Evolutionary conservation across 2,888 invertebrate genomes (phyloP).

Genomic region (Lottia gigantea): DNA sequence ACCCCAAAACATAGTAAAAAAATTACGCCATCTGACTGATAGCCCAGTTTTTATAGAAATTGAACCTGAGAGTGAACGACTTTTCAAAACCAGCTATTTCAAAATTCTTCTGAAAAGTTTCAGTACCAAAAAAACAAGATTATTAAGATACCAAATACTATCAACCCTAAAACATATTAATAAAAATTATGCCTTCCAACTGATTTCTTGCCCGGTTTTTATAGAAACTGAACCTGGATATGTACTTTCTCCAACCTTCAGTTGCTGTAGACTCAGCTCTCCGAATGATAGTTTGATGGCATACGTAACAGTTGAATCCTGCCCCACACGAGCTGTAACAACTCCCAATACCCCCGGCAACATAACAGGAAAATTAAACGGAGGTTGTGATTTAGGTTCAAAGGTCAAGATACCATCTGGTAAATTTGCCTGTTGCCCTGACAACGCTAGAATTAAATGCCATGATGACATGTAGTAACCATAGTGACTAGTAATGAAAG

Average conservation of each 20-base stretch:
- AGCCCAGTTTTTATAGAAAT: no score
- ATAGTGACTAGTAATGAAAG: neutral
- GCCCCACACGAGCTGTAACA: neutral
- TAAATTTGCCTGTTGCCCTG: neutral
- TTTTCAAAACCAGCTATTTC: no score
- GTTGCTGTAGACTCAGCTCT: neutral
- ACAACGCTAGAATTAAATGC: slow-evolving; percentile 2
- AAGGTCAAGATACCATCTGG: neutral
- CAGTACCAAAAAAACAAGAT: no score
- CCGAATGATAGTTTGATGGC: neutral
- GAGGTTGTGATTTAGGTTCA: neutral
- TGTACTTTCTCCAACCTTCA: neutral
- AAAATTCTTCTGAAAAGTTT: no score
- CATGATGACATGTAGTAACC: slow-evolving; percentile 6
- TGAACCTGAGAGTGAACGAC: no score
- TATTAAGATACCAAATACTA: no score
- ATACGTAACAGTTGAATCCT: neutral
- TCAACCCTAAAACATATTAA: no score
- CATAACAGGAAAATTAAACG: neutral
- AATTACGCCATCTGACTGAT: no score
- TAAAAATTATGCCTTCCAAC: neutral
- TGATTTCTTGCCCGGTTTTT: neutral
- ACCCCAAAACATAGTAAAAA: no score
- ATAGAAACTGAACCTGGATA: neutral
- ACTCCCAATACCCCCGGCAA: neutral